These are phyloP conservation scores for Crypturellus tataupa DNA, from an alignment of 2,797 vertebrate species.

Conservation along the genomic window DNA sequence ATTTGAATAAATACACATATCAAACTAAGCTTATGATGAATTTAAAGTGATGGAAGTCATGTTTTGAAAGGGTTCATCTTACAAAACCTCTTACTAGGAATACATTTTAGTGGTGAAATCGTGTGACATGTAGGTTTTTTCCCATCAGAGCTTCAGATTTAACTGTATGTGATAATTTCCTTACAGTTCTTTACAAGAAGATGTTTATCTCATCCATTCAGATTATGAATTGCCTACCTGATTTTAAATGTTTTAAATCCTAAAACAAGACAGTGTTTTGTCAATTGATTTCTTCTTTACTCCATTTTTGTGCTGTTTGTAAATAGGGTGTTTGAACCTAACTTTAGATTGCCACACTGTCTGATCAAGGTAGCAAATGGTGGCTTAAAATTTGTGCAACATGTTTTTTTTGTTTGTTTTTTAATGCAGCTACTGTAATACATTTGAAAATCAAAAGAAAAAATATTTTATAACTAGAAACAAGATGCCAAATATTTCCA, in stretches of 20 bases:
- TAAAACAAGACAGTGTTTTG: conserved; percentile 9
- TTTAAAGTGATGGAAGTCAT: background rate
- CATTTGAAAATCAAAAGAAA: background rate
- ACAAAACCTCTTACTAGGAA: background rate
- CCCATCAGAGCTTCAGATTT: background rate
- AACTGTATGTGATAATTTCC: conserved; percentile 1
- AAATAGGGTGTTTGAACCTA: too few relatives aligned
- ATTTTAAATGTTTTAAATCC: conserved; percentile 33
- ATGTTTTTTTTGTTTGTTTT: background rate
- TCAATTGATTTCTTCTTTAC: conserved; percentile 23
- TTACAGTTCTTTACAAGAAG: background rate
- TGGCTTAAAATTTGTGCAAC: background rate
- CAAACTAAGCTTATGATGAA: background rate
- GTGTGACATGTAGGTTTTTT: background rate
- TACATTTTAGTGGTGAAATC: background rate
- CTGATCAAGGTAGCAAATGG: background rate
- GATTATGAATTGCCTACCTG: background rate
- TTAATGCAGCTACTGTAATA: background rate
- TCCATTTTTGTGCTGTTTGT: background rate
- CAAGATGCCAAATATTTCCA: background rate
- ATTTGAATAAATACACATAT: background rate
- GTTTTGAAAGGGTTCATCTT: background rate
- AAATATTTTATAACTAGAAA: background rate
- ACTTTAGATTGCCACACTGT: too few relatives aligned
- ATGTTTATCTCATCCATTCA: conserved; percentile 3